These are phyloP conservation scores for Argynnis bischoffii DNA, from an alignment of 2,888 invertebrate species.

Conservation along the genomic window DNA sequence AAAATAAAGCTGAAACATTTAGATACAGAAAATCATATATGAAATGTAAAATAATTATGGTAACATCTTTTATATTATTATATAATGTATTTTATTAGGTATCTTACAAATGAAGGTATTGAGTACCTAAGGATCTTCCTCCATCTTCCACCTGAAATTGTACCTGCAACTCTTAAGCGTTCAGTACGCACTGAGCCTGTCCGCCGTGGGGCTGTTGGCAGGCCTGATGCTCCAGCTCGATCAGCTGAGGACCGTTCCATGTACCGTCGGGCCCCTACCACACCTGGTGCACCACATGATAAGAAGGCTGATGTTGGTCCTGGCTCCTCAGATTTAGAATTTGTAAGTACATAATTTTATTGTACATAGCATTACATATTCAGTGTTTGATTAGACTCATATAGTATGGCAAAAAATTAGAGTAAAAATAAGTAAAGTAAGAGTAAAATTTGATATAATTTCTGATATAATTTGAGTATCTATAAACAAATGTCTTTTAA, in stretches of 20 bases:
- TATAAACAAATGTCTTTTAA: not conserved
- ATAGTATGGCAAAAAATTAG: too few species aligned
- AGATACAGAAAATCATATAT: too few species aligned
- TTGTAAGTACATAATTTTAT: slow-evolving; percentile 77
- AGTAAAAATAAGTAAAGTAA: too few species aligned
- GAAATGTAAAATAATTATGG: too few species aligned
- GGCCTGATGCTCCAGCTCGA: slow-evolving; percentile 87
- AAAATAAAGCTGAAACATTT: too few species aligned
- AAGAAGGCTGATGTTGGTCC: slow-evolving; percentile 99
- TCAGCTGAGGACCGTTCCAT: slow-evolving; percentile 91
- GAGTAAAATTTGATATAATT: too few species aligned
- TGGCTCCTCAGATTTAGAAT: slow-evolving; percentile 96
- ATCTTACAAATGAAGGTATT: slow-evolving; percentile 98
- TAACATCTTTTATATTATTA: not conserved
- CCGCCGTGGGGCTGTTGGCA: slow-evolving; percentile 87
- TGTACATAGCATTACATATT: not conserved
- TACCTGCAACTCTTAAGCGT: slow-evolving; percentile 97
- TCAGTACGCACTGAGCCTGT: slow-evolving; percentile 93
- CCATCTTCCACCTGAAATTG: slow-evolving; percentile 98
- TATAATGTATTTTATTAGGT: slow-evolving; percentile 73
- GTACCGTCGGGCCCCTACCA: slow-evolving; percentile 89
- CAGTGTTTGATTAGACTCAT: too few species aligned
- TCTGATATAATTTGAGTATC: not conserved
- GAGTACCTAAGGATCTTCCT: slow-evolving; percentile 97
- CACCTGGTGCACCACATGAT: slow-evolving; percentile 86